Evolutionary conservation across 2,888 invertebrate genomes (phyloP).

Genomic region (Acronicta aceris): DNA sequence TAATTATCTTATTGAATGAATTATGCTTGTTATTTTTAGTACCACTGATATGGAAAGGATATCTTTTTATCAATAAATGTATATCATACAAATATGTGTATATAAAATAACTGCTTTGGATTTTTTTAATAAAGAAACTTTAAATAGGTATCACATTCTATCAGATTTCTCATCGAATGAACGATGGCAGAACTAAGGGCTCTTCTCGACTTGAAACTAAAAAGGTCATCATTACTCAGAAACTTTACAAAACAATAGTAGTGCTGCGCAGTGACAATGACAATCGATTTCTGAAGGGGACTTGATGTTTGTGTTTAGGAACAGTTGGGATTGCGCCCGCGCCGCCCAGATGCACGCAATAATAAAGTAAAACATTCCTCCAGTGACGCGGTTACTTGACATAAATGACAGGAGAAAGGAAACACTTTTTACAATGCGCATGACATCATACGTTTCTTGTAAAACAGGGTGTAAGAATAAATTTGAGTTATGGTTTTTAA

Average conservation of each 20-base stretch:
- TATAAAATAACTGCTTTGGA: no score
- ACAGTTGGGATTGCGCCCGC: constrained; percentile 58
- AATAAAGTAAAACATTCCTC: constrained; percentile 50
- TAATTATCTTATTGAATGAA: constrained; percentile 42
- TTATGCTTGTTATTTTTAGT: constrained; percentile 26
- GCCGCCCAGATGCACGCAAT: constrained; percentile 33
- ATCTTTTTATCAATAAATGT: background rate
- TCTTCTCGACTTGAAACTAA: background rate
- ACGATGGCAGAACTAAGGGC: no score
- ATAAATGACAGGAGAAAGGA: constrained; percentile 52
- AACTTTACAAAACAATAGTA: constrained; percentile 43
- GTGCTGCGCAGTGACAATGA: constrained; percentile 65
- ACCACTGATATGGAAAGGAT: background rate
- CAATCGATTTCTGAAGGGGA: constrained; percentile 71
- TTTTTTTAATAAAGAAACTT: no score
- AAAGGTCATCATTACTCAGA: constrained; percentile 1
- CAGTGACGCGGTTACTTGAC: constrained; percentile 45
- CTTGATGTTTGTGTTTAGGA: constrained; percentile 68
- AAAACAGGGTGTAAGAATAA: constrained; percentile 9
- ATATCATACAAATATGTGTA: background rate
- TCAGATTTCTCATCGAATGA: background rate
- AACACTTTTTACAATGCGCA: constrained; percentile 37
- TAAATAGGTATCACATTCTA: no score
- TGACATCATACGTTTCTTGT: constrained; percentile 41
- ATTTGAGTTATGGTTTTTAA: constrained; percentile 18